Percentiles rank a stretch among this genome's conserved stretches.
phyloP scores from a whole-genome alignment of 1,140 invertebrate genomes.

The Eriosoma lanigerum region DNA sequence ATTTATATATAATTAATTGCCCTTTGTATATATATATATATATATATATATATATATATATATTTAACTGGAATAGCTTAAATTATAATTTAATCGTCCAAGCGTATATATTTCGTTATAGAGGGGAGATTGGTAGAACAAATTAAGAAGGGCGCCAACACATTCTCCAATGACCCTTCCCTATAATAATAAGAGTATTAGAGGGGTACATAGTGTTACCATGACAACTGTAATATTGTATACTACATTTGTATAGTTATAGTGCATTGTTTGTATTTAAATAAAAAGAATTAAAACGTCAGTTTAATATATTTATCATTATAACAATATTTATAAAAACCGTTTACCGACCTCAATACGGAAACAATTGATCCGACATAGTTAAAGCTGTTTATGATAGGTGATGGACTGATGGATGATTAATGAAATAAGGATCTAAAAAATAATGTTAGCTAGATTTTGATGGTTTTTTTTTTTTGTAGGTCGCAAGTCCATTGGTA shows the following conservation, averaged over 20 bases:
- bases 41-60: no score
- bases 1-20: background rate
- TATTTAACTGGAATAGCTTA: background rate
- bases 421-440: constrained; percentile 28
- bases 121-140: background rate
- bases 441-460: background rate
- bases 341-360: constrained; percentile 38
- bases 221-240: background rate
- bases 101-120: background rate
- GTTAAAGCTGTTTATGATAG: constrained; percentile 26
- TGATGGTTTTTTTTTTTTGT: background rate
- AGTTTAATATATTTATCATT: background rate
- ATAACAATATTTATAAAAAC: background rate
- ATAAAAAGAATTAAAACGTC: constrained; percentile 11
- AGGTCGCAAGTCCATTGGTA: background rate
- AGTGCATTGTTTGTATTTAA: constrained; percentile 6
- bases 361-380: background rate
- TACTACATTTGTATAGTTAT: no score
- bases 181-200: background rate
- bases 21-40: no score
- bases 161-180: constrained; percentile 28
- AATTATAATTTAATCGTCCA: constrained; percentile 28
- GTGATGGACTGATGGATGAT: constrained; percentile 15
- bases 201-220: constrained; percentile 13
- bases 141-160: constrained; percentile 36